Conservation (phyloP, 1,140 invertebrate genomes). For the Meteorus sp. region DNA sequence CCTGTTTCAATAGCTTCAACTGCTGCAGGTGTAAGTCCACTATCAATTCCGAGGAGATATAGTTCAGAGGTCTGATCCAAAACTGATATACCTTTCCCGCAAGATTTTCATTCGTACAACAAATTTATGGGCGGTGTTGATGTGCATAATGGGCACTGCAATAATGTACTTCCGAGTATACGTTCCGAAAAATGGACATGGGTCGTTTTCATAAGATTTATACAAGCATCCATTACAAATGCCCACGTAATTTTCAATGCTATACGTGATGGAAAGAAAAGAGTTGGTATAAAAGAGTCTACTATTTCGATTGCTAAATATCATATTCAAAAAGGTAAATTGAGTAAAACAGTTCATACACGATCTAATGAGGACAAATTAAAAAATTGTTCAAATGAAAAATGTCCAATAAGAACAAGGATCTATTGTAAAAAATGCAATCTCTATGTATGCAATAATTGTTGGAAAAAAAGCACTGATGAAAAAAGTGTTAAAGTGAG, state of each 20-base stretch:
- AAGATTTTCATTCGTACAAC: conserved; percentile 18
- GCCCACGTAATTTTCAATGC: conserved; percentile 15
- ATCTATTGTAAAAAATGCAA: conserved; percentile 11
- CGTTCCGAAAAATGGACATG: conserved; percentile 24
- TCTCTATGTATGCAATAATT: conserved; percentile 13
- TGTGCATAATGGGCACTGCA: conserved; percentile 19
- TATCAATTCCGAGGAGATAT: conserved; percentile 15
- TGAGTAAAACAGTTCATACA: conserved; percentile 10
- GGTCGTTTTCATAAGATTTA: conserved; percentile 19
- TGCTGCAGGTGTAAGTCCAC: conserved; percentile 14
- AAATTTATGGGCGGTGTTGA: conserved; percentile 20
- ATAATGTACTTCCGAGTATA: conserved; percentile 19
- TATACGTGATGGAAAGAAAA: conserved; percentile 12
- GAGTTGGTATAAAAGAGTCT: conserved; percentile 13
- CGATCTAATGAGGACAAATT: conserved; percentile 7
- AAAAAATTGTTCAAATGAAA: conserved; percentile 14
- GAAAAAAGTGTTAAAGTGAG: conserved; percentile 1
- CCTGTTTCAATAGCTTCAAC: conserved; percentile 15
- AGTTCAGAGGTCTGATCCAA: conserved; percentile 7
- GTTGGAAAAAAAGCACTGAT: conserved; percentile 11
- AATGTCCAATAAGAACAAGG: conserved; percentile 20
- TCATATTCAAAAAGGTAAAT: conserved; percentile 11
- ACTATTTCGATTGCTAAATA: conserved; percentile 16
- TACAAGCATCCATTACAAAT: conserved; percentile 18
- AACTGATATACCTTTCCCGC: conserved; percentile 12